Percentiles rank a stretch among this genome's conserved stretches.
These are phyloP conservation scores for Echinometra lucunter DNA, from an alignment of 53 echinoderm and acorn worm species.

Conservation along the genomic window DNA sequence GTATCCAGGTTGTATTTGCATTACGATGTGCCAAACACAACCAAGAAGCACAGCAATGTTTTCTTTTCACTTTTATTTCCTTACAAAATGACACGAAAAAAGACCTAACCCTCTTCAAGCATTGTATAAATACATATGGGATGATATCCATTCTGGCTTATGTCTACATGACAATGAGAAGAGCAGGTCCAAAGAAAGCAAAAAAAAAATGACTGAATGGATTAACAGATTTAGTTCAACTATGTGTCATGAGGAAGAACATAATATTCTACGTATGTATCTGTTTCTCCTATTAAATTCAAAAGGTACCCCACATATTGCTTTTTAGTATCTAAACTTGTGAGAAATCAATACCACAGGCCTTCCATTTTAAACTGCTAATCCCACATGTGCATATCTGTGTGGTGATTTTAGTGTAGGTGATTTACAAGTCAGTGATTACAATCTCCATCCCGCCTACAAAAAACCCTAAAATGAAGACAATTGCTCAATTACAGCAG, in stretches of 20 bases:
- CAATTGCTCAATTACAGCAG: not conserved
- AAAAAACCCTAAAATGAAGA: not conserved
- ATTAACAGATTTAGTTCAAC: not conserved
- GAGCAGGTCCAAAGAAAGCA: not conserved
- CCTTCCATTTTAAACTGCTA: not conserved
- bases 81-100: not conserved
- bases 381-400: not conserved
- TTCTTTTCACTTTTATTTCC: not conserved
- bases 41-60: not conserved
- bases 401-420: not conserved
- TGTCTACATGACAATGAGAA: not conserved
- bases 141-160: not conserved
- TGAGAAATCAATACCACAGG: not conserved
- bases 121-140: not conserved
- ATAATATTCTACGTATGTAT: not conserved
- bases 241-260: not conserved
- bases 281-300: not conserved
- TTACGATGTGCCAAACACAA: not conserved
- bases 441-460: not conserved
- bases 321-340: not conserved
- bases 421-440: not conserved
- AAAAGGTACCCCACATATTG: not conserved
- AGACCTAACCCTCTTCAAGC: not conserved
- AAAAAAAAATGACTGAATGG: not conserved
- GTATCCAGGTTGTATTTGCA: not conserved